Conservation (phyloP, 2,888 invertebrate genomes). For the Watsonalla binaria region DNA sequence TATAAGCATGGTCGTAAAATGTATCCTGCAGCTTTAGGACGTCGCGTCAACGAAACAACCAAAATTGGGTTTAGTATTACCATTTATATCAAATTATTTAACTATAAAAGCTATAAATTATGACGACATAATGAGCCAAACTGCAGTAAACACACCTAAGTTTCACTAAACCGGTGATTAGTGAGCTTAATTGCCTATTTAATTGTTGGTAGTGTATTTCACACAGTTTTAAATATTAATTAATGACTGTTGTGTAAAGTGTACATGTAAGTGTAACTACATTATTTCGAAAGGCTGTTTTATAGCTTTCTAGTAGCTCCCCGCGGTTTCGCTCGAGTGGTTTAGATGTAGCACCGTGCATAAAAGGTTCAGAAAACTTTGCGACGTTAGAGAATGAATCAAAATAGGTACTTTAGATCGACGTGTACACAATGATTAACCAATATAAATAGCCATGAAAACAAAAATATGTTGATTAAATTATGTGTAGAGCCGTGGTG, state of each 20-base stretch:
- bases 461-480: too few species aligned
- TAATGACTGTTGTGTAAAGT: conserved; percentile 15
- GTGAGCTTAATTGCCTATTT: conserved; percentile 40
- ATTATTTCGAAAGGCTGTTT: neutral
- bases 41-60: conserved; percentile 19
- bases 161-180: conserved; percentile 28
- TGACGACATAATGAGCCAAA: conserved; percentile 47
- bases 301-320: neutral
- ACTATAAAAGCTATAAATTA: conserved; percentile 43
- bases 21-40: conserved; percentile 23
- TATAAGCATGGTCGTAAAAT: conserved; percentile 43
- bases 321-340: too few species aligned
- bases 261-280: neutral
- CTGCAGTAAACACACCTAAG: conserved; percentile 36
- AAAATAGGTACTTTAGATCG: too few species aligned
- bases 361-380: neutral
- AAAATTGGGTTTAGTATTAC: conserved; percentile 43
- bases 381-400: too few species aligned
- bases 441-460: too few species aligned
- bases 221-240: conserved; percentile 26
- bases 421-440: too few species aligned
- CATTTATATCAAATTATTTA: conserved; percentile 50
- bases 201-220: conserved; percentile 24
- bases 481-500: too few species aligned
- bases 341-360: neutral